Base-by-base conservation (phyloP, 1,140 invertebrate genomes). In the Riptortus pedestris region DNA sequence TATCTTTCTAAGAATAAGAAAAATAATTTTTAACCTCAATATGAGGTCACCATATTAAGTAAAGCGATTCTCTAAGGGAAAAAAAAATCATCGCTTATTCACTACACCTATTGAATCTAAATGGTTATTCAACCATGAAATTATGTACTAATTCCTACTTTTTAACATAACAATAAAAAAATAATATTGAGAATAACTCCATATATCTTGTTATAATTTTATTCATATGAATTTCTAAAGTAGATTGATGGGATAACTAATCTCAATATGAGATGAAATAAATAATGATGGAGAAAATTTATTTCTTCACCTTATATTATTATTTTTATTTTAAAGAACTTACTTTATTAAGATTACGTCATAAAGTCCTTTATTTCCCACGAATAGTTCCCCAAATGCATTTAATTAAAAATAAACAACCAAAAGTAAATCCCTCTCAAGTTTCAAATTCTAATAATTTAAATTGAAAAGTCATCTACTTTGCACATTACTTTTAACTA, bases 211-310 rank as follows among this genome's bases (percentile, higher is more conserved):
- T 47, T 47, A 47, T 22, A 47, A 12, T n/a, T 47, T 47, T 18
- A n/a, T 47, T 20, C n/a, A n/a, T 9, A 47, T 1, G 16, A 47
- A 47, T 22, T 20, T 47, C 45, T n/a, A n/a, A n/a, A n/a, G n/a
- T n/a, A n/a, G 22, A n/a, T 3, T 47, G 22, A 20, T 18, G 45
- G 51, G 24, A 55, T 24, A 55, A 55, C 51, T 55, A 55, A 55
- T 55, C 51, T 55, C 51, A 55, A 55, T 55, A 55, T 55, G 51
- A 55, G 51, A 55, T 55, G 51, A 55, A 55, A 55, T 20, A 24
- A 55, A 55, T 16, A 55, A 24, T 55, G 51, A 55, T 7, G 26
- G 26, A 18, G 51, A 55, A 26, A 55, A 26, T 2, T 14, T 26
- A 16, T n/a, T 51, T 55, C 14, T 24, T 24, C 51, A 24, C 26